These are phyloP conservation scores for Melieria picta DNA, from an alignment of 2,888 invertebrate genomes.

Conservation along the genomic window DNA sequence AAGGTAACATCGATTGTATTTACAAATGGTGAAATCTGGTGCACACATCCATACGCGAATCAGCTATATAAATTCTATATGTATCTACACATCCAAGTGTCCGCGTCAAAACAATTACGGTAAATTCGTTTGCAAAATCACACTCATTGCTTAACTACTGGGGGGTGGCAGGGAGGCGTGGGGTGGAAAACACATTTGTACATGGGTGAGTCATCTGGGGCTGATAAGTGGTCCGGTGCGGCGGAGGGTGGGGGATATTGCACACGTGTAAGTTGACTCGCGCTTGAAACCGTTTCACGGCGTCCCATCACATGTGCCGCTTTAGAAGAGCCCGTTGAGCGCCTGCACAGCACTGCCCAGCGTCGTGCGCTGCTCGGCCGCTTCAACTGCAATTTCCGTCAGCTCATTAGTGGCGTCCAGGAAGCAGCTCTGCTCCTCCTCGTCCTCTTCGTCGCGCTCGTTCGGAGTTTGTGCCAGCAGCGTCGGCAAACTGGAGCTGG, in stretches of 20 bases:
- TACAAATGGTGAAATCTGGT: constrained; percentile 13
- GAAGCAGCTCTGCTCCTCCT: constrained; percentile 9
- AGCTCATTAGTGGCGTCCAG: constrained; percentile 20
- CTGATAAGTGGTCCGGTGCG: background rate
- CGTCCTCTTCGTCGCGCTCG: constrained; percentile 22
- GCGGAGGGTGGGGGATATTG: background rate
- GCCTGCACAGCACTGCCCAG: constrained; percentile 57
- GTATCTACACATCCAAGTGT: constrained; percentile 37
- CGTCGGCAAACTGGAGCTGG: constrained; percentile 31
- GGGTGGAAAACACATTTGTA: background rate
- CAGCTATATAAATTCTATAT: background rate
- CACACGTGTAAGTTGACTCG: background rate
- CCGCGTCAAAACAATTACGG: constrained; percentile 34
- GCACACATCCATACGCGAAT: no score
- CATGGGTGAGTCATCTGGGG: background rate
- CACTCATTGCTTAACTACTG: constrained; percentile 40
- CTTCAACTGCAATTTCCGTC: constrained; percentile 1
- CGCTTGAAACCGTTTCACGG: constrained; percentile 16
- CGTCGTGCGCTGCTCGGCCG: constrained; percentile 45
- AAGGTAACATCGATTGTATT: constrained; percentile 15
- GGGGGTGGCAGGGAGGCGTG: background rate
- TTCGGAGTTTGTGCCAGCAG: constrained; percentile 9
- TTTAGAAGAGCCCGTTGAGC: constrained; percentile 52
- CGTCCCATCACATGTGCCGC: constrained; percentile 1
- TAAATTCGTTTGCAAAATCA: constrained; percentile 48